phyloP scores from a whole-genome alignment of 2,113 vertebrate genomes.

The Gnathonemus longibarbis region DNA sequence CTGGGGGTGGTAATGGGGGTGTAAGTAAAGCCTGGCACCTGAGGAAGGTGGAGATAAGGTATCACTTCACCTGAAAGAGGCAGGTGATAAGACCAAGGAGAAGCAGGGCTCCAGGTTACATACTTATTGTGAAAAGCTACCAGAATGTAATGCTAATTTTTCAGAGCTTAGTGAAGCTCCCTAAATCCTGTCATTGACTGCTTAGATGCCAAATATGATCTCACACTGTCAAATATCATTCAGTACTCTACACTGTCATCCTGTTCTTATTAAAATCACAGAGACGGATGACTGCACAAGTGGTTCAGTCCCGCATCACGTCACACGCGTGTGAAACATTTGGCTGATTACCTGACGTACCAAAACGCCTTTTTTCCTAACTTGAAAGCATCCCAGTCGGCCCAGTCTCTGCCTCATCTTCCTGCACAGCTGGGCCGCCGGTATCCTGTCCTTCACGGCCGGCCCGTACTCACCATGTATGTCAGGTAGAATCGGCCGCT shows the following conservation, averaged over 20 bases:
- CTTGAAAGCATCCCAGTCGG: background rate
- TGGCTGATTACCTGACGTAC: background rate
- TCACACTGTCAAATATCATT: background rate
- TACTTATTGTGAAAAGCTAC: background rate
- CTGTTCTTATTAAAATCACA: background rate
- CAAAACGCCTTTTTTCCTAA: background rate
- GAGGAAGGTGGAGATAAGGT: constrained; percentile 9
- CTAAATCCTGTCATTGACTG: background rate
- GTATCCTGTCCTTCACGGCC: background rate
- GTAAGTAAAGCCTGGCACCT: background rate
- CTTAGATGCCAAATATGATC: background rate
- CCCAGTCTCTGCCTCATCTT: background rate
- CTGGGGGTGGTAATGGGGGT: background rate
- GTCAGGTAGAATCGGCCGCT: constrained; percentile 64
- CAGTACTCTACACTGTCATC: background rate
- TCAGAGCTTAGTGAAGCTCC: background rate
- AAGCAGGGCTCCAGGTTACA: background rate
- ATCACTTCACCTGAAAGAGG: background rate
- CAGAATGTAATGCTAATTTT: background rate
- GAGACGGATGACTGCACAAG: background rate
- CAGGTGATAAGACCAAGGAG: constrained; percentile 19
- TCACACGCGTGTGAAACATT: background rate
- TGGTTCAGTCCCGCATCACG: background rate
- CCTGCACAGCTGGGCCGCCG: background rate
- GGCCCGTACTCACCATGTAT: constrained; percentile 54